phyloP scores from a whole-genome alignment of 2,797 vertebrate genomes.

The Coluber constrictor region DNA sequence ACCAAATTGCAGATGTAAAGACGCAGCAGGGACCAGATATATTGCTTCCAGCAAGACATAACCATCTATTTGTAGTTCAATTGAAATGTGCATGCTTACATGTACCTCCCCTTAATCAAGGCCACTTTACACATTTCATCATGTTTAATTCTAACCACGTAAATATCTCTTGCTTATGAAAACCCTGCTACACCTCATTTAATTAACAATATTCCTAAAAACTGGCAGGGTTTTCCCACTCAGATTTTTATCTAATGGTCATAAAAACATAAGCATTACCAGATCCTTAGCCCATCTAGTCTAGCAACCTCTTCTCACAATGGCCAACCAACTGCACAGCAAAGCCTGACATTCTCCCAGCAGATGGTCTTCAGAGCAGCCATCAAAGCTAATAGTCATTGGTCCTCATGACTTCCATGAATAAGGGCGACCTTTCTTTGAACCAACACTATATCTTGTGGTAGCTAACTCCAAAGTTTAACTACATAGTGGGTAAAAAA shows the following conservation, averaged over 20 bases:
- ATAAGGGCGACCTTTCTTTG: neutral
- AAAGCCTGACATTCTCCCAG: neutral
- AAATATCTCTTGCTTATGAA: neutral
- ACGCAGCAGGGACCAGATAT: neutral
- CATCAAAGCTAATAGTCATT: neutral
- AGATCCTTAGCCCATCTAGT: neutral
- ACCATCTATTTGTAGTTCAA: neutral
- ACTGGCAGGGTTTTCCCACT: neutral
- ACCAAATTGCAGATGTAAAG: neutral
- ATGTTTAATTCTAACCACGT: neutral
- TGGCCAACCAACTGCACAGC: neutral
- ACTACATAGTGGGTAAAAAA: neutral
- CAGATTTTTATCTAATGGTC: neutral
- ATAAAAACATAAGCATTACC: neutral
- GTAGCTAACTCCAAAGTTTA: neutral
- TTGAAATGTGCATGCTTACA: neutral
- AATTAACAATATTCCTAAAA: neutral
- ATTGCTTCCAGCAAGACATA: neutral
- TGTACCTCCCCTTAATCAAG: neutral
- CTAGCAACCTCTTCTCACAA: neutral
- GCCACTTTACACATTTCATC: neutral
- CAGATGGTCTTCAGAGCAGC: neutral
- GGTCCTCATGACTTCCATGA: neutral
- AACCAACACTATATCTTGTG: neutral
- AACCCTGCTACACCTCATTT: neutral